Conservation (phyloP, 2,797 vertebrate genomes). For the Schizopygopsis pylzovi region DNA sequence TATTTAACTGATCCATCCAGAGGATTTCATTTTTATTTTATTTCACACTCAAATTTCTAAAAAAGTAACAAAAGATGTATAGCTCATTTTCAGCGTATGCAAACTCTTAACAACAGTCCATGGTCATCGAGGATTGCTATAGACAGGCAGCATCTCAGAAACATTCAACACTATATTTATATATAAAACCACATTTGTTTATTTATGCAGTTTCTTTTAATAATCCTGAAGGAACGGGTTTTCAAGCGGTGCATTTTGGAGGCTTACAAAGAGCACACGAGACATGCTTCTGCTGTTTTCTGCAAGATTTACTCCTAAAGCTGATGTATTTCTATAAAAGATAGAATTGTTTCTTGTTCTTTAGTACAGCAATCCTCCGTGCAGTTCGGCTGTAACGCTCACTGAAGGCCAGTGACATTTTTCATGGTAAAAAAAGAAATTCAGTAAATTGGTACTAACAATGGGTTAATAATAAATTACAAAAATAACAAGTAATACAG, state of each 20-base stretch:
- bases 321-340: constrained; percentile 22
- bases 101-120: constrained; percentile 80
- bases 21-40: constrained; percentile 26
- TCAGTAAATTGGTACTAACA: constrained; percentile 29
- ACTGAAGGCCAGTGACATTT: constrained; percentile 25
- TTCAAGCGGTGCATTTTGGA: constrained; percentile 47
- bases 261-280: constrained; percentile 45
- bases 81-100: constrained; percentile 69
- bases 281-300: constrained; percentile 43
- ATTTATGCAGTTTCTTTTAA: constrained; percentile 39
- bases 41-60: constrained; percentile 50
- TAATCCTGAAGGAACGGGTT: constrained; percentile 40
- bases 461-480: constrained; percentile 41
- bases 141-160: constrained; percentile 77
- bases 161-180: constrained; percentile 71
- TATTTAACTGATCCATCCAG: constrained; percentile 64
- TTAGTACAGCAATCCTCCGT: constrained; percentile 14
- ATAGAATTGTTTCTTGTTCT: constrained; percentile 35
- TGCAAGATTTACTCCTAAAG: constrained; percentile 25
- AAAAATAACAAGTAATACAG: constrained; percentile 36
- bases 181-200: constrained; percentile 26
- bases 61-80: constrained; percentile 65
- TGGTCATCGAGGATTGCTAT: constrained; percentile 78
- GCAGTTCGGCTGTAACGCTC: background rate
- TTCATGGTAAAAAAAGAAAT: constrained; percentile 28